phyloP scores from a whole-genome alignment of 1,140 invertebrate genomes.

The Danaus plexippus region DNA sequence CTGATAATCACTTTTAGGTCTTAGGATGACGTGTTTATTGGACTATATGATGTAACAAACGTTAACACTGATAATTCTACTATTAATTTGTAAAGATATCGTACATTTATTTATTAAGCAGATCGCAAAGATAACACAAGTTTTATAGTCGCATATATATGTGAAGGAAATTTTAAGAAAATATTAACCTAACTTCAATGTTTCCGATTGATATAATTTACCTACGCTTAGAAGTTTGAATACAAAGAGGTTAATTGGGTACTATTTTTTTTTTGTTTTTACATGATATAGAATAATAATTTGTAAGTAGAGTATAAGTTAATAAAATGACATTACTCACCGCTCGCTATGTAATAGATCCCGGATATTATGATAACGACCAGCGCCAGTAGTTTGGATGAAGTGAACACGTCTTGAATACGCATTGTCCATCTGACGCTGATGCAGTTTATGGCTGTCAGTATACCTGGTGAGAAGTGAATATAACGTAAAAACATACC shows the following conservation, averaged over 20 bases:
- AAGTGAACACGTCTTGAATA: conserved; percentile 92
- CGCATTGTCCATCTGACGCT: conserved; percentile 91
- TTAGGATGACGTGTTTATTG: no score
- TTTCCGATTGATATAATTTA: conserved; percentile 9
- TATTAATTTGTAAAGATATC: no score
- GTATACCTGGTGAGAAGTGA: conserved; percentile 76
- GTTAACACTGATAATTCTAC: no score
- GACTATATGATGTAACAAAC: no score
- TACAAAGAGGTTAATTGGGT: neutral
- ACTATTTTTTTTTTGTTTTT: neutral
- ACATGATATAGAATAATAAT: neutral
- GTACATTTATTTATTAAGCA: no score
- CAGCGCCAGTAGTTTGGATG: conserved; percentile 89
- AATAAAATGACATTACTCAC: conserved; percentile 56
- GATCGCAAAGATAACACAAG: no score
- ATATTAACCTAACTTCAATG: no score
- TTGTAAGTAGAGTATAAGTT: neutral
- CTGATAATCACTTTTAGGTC: no score
- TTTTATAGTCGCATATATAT: no score
- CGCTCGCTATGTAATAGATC: conserved; percentile 79
- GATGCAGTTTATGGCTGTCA: conserved; percentile 91
- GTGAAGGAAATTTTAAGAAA: no score
- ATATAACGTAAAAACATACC: neutral
- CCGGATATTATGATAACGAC: conserved; percentile 87
- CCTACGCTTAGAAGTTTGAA: neutral